phyloP scores from a whole-genome alignment of 2,113 vertebrate genomes.

The Rissa tridactyla region DNA sequence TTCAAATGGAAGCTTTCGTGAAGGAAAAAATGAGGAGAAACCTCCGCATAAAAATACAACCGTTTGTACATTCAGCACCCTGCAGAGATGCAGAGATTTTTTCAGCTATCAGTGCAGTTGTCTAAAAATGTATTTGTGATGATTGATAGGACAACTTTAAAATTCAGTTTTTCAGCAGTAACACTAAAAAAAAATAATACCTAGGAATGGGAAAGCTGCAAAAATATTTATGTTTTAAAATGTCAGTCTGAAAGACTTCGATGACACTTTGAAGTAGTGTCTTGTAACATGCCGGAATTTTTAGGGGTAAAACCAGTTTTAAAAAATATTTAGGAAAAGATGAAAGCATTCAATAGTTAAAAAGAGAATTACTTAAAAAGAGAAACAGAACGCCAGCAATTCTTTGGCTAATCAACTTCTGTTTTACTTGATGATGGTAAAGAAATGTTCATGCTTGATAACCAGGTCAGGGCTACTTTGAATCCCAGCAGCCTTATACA shows the following conservation, averaged over 20 bases:
- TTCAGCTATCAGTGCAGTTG: neutral
- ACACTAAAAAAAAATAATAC: neutral
- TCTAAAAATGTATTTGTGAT: neutral
- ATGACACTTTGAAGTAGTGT: neutral
- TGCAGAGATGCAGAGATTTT: neutral
- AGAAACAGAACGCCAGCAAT: neutral
- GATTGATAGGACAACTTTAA: neutral
- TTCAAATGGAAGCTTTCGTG: neutral
- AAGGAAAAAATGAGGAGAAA: neutral
- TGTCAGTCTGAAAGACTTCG: neutral
- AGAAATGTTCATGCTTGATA: neutral
- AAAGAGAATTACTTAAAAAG: neutral
- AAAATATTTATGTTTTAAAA: neutral
- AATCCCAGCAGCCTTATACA: neutral
- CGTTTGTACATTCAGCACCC: neutral
- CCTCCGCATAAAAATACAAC: neutral
- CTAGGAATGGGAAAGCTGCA: neutral
- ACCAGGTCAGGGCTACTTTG: neutral
- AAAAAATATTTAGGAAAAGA: neutral
- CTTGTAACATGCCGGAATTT: neutral
- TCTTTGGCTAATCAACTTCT: neutral
- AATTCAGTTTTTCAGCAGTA: neutral
- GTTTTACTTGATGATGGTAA: rapidly evolving
- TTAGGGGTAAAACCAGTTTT: neutral
- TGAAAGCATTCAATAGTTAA: neutral